These are phyloP conservation scores for Furcula furcula DNA, from an alignment of 2,888 invertebrate species.

Conservation along the genomic window DNA sequence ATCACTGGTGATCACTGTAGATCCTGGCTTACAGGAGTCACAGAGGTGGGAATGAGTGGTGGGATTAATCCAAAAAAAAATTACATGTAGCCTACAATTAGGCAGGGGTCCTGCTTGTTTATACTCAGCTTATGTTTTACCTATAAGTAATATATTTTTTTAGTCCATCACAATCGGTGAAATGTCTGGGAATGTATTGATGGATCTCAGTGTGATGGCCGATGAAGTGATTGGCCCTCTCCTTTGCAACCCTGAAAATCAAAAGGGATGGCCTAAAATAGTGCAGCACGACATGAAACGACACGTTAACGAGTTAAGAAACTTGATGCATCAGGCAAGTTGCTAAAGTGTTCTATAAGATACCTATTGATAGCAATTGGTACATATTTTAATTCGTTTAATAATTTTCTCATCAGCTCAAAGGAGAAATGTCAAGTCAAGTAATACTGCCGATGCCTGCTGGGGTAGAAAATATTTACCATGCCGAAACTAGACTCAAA, in stretches of 20 bases:
- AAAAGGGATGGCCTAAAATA: slow-evolving; percentile 87
- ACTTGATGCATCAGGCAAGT: slow-evolving; percentile 85
- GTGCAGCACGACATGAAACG: slow-evolving; percentile 86
- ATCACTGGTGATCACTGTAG: no score
- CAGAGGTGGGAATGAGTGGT: no score
- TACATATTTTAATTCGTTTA: no score
- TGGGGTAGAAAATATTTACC: slow-evolving; percentile 86
- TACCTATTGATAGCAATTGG: no score
- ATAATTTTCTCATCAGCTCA: slow-evolving; percentile 69
- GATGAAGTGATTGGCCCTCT: slow-evolving; percentile 89
- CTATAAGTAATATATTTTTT: no score
- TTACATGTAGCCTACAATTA: no score
- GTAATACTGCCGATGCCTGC: slow-evolving; percentile 93
- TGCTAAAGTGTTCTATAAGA: not conserved
- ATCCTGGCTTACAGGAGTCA: no score
- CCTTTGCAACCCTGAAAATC: slow-evolving; percentile 86
- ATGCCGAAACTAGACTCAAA: slow-evolving; percentile 75
- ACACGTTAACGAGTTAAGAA: slow-evolving; percentile 86
- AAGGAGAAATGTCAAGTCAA: slow-evolving; percentile 92
- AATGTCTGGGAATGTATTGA: slow-evolving; percentile 85
- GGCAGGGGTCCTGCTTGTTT: no score
- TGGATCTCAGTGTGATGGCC: slow-evolving; percentile 85
- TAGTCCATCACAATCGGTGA: slow-evolving; percentile 89
- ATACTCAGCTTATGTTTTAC: no score
- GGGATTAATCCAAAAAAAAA: no score